A percentile compares a stretch with the other conserved stretches of the same genome.
Conservation (phyloP, 2,797 vertebrate genomes). For the Schizothorax lantsangensis region DNA sequence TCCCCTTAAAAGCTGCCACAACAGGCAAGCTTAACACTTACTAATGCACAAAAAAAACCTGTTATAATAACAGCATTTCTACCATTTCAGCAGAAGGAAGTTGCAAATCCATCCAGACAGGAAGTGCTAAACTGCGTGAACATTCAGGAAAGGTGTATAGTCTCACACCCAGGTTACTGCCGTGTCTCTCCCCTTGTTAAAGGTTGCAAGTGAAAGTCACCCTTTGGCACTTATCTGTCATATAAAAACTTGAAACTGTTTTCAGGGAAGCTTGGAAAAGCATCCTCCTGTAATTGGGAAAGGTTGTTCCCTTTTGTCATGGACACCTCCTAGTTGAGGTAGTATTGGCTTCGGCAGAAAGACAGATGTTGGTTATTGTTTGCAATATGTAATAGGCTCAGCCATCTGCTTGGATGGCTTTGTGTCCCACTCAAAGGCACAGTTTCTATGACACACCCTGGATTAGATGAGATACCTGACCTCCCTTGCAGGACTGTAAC, state of each 20-base stretch:
- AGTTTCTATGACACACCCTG: constrained; percentile 46
- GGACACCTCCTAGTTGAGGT: background rate
- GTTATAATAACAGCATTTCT: constrained; percentile 41
- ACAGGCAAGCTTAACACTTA: constrained; percentile 42
- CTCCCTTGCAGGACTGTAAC: constrained; percentile 23
- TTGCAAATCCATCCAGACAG: constrained; percentile 57
- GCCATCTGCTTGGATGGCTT: constrained; percentile 45
- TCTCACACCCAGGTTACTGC: constrained; percentile 26
- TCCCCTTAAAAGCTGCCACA: constrained; percentile 38
- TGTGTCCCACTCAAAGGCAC: constrained; percentile 33
- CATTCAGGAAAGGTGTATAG: constrained; percentile 61
- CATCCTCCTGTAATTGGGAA: background rate
- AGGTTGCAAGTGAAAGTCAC: constrained; percentile 29
- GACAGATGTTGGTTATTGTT: constrained; percentile 52
- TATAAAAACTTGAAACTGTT: constrained; percentile 28
- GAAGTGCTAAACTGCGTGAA: constrained; percentile 50
- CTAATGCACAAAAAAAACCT: constrained; percentile 31
- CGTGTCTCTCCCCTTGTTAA: constrained; percentile 9
- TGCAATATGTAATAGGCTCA: constrained; percentile 39
- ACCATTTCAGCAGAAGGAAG: constrained; percentile 53
- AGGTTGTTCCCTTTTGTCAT: constrained; percentile 5
- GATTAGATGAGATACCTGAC: constrained; percentile 23
- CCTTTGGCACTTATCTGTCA: background rate
- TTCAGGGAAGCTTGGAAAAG: constrained; percentile 7
- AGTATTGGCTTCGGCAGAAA: background rate